These are phyloP conservation scores for Poecilia wingei DNA, from an alignment of 2,797 vertebrate species.

Conservation along the genomic window DNA sequence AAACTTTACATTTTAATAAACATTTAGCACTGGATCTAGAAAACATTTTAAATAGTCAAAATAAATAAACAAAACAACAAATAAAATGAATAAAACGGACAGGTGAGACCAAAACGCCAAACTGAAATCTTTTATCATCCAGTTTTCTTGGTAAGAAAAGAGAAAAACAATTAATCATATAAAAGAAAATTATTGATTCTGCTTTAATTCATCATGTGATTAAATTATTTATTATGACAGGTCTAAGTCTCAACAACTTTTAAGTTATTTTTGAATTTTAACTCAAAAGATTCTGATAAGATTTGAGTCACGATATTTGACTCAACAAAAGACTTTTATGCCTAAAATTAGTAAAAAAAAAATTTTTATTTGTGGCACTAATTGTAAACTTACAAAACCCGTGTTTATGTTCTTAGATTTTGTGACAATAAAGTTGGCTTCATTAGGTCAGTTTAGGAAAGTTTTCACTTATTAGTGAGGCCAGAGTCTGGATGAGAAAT, in stretches of 20 bases:
- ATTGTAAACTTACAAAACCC: not conserved
- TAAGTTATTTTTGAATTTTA: not conserved
- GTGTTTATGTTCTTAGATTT: not conserved
- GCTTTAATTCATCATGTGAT: too few species aligned
- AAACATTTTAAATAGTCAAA: too few species aligned
- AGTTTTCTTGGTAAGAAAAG: too few species aligned
- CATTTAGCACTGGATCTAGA: too few species aligned
- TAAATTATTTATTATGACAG: too few species aligned
- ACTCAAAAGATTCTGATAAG: conserved; percentile 7
- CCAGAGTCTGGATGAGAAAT: not conserved
- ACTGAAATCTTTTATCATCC: too few species aligned
- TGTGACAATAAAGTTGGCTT: not conserved
- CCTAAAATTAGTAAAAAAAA: conserved; percentile 1
- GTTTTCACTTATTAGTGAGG: not conserved
- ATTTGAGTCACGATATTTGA: not conserved
- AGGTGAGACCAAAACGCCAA: too few species aligned
- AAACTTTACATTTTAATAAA: too few species aligned
- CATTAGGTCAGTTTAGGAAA: not conserved
- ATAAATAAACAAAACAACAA: too few species aligned
- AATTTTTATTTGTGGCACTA: not conserved
- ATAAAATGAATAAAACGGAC: too few species aligned
- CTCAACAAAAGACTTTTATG: conserved; percentile 18
- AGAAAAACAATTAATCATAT: too few species aligned
- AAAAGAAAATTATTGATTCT: too few species aligned
- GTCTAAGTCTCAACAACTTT: not conserved